A percentile compares a stretch with the other conserved stretches of the same genome.
These are phyloP conservation scores for Sesamia inferens DNA, from an alignment of 2,888 invertebrate species.

Conservation along the genomic window DNA sequence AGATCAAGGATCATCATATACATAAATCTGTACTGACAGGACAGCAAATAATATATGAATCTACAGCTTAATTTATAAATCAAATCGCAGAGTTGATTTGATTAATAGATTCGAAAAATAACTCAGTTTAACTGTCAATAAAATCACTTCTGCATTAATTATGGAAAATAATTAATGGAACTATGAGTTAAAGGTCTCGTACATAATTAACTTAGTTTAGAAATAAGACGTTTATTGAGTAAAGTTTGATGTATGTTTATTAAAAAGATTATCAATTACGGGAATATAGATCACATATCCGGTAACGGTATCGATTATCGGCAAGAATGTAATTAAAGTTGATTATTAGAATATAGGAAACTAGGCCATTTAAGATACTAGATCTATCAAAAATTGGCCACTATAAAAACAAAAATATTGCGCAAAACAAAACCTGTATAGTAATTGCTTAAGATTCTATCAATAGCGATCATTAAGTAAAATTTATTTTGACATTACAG, in stretches of 20 bases:
- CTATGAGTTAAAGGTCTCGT: conserved; percentile 8
- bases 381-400: background rate
- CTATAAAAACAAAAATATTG: background rate
- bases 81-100: conserved; percentile 19
- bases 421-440: too few species aligned
- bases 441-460: too few species aligned
- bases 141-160: conserved; percentile 17
- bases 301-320: conserved; percentile 40
- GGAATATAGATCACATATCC: conserved; percentile 41
- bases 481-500: too few species aligned
- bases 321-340: background rate
- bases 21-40: conserved; percentile 1
- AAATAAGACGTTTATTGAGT: conserved; percentile 35
- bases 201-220: conserved; percentile 17
- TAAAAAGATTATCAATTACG: conserved; percentile 25
- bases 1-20: background rate
- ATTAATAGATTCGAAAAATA: conserved; percentile 33
- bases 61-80: conserved; percentile 1
- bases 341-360: background rate
- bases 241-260: conserved; percentile 50
- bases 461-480: too few species aligned
- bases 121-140: conserved; percentile 16
- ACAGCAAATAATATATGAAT: background rate
- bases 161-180: conserved; percentile 3
- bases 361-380: background rate